phyloP scores from a whole-genome alignment of 1,140 invertebrate species.

The Scaptomyza graminum region DNA sequence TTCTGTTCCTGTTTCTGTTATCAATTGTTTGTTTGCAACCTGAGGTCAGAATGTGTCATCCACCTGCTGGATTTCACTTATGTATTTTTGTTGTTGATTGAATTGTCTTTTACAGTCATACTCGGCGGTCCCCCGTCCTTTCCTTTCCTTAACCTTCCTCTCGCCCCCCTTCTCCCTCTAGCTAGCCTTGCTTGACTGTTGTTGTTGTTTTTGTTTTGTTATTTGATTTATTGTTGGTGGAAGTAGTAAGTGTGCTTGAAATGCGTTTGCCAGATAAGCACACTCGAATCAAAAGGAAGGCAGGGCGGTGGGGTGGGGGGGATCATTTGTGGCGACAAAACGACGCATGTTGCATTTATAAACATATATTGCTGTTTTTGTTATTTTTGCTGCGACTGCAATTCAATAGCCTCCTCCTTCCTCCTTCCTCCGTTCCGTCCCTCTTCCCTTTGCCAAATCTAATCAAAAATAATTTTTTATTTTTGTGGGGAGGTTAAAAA shows the following conservation, averaged over 20 bases:
- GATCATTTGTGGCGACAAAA: not conserved
- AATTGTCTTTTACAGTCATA: conserved; percentile 35
- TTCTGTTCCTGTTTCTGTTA: no score
- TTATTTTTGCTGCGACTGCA: conserved; percentile 6
- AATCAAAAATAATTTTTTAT: not conserved
- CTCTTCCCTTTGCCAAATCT: not conserved
- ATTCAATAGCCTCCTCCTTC: conserved; percentile 8
- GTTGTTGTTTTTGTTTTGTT: not conserved
- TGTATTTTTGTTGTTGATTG: conserved; percentile 17
- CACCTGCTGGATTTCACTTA: conserved; percentile 4
- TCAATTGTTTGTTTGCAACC: conserved; percentile 1
- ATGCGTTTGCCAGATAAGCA: conserved; percentile 72
- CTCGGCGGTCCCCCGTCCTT: no score
- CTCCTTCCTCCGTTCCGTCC: no score
- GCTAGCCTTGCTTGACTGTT: conserved; percentile 4
- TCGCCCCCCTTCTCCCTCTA: conserved; percentile 7
- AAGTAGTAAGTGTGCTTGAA: conserved; percentile 74
- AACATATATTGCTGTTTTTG: conserved; percentile 44
- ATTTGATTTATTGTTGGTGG: conserved; percentile 72
- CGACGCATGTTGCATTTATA: conserved; percentile 69
- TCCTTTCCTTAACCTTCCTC: no score
- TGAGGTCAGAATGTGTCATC: not conserved
- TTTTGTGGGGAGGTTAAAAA: conserved; percentile 37
- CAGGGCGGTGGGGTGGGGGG: not conserved
- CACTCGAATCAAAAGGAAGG: conserved; percentile 14